A percentile compares a stretch with the other conserved stretches of the same genome.
Conservation (phyloP, 2,113 vertebrate species). For the Leiothrix lutea region DNA sequence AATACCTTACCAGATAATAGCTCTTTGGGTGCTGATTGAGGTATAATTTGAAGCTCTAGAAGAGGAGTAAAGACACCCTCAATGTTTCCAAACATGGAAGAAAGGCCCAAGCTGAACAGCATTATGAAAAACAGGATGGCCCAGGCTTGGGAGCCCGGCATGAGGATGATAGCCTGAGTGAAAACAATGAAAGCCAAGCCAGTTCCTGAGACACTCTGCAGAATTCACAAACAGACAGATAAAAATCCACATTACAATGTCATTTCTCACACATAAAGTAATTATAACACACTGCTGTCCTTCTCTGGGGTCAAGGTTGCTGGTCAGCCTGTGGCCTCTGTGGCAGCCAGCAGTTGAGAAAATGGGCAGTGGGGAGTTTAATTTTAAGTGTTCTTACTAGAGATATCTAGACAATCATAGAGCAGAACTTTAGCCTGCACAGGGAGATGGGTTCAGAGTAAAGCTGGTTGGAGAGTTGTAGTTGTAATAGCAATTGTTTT, state of each 20-base stretch:
- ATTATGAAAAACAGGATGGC: slow-evolving; percentile 90
- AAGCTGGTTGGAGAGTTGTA: background rate
- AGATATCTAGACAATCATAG: background rate
- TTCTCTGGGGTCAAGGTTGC: background rate
- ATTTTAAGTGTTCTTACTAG: background rate
- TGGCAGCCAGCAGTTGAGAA: background rate
- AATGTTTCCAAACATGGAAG: slow-evolving; percentile 91
- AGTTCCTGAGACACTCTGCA: slow-evolving; percentile 85
- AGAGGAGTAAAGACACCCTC: slow-evolving; percentile 86
- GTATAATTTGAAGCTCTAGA: slow-evolving; percentile 74
- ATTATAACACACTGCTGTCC: background rate
- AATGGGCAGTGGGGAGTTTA: background rate
- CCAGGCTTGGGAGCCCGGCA: slow-evolving; percentile 89
- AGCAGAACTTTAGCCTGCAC: background rate
- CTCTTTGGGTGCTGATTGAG: slow-evolving; percentile 79
- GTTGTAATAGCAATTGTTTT: background rate
- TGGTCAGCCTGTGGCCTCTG: background rate
- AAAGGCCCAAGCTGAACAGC: slow-evolving; percentile 88
- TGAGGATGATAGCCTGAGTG: slow-evolving; percentile 84
- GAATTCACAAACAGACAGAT: background rate
- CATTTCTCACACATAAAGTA: background rate
- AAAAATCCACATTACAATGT: background rate
- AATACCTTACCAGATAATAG: slow-evolving; percentile 79
- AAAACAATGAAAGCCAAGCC: slow-evolving; percentile 91
- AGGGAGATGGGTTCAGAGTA: background rate